These are phyloP conservation scores for Hypsibius dujardini DNA, from an alignment of 1,140 invertebrate species.

Conservation along the genomic window DNA sequence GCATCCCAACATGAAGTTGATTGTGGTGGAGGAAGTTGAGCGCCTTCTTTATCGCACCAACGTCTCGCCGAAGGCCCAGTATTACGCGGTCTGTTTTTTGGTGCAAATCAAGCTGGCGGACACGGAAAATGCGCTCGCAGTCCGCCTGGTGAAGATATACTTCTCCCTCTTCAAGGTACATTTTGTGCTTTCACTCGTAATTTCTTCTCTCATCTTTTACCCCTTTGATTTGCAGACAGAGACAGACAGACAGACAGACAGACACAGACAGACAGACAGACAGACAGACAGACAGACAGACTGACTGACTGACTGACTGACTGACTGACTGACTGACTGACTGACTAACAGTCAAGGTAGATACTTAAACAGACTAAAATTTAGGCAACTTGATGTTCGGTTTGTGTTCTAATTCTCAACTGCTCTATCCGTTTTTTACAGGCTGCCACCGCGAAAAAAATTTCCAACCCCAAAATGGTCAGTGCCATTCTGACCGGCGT, in stretches of 20 bases:
- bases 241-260: too few species aligned
- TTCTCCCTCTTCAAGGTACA: slow-evolving; percentile 80
- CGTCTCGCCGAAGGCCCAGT: slow-evolving; percentile 62
- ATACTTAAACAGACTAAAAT: not conserved
- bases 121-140: slow-evolving; percentile 55
- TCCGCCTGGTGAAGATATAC: slow-evolving; percentile 68
- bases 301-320: not conserved
- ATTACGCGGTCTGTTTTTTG: slow-evolving; percentile 79
- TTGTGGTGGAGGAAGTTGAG: slow-evolving; percentile 71
- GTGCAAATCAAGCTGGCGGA: slow-evolving; percentile 55
- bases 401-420: not conserved
- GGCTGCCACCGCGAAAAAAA: not conserved
- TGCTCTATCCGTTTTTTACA: not conserved
- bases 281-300: not conserved
- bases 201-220: not conserved
- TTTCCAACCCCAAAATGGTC: slow-evolving; percentile 60
- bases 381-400: too few species aligned
- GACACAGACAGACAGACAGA: too few species aligned
- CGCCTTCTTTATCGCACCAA: slow-evolving; percentile 71
- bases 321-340: not conserved
- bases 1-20: slow-evolving; percentile 76
- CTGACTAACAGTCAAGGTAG: not conserved
- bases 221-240: too few species aligned
- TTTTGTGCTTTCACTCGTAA: not conserved
- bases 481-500: slow-evolving; percentile 68